Percentiles rank a stretch among this genome's conserved stretches.
Evolutionary conservation across 2,888 invertebrate genomes (phyloP).

Genomic region (Deilephila elpenor): DNA sequence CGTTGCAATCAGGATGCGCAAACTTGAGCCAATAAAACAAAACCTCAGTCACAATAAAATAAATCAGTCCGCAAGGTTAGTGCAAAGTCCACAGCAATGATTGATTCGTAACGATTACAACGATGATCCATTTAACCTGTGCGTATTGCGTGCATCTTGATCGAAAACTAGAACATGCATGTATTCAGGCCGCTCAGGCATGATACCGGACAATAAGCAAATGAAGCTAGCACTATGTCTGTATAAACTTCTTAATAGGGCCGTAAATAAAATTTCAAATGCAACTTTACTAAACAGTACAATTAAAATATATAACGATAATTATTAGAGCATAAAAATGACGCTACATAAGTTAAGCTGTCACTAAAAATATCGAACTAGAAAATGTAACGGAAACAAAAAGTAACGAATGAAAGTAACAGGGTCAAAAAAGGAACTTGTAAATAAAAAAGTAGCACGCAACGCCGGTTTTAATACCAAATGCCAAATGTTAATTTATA

Average conservation of each 20-base stretch:
- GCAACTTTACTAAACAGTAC: background rate
- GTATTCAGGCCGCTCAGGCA: slow-evolving; percentile 36
- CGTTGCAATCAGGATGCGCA: background rate
- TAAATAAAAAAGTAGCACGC: background rate
- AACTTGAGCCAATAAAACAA: background rate
- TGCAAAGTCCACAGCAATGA: slow-evolving; percentile 33
- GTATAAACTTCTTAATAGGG: slow-evolving; percentile 24
- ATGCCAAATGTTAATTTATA: no score
- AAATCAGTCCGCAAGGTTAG: slow-evolving; percentile 27
- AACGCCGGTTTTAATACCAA: background rate
- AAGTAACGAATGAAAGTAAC: background rate
- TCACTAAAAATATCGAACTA: background rate
- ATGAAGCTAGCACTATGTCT: slow-evolving; percentile 48
- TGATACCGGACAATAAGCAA: slow-evolving; percentile 49
- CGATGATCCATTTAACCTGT: slow-evolving; percentile 55
- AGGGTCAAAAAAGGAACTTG: background rate
- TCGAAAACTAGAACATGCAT: slow-evolving; percentile 56
- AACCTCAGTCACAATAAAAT: slow-evolving; percentile 15
- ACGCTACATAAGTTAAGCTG: background rate
- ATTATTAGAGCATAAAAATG: background rate
- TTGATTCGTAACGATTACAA: slow-evolving; percentile 41
- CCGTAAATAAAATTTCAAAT: background rate
- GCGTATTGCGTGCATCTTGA: slow-evolving; percentile 56
- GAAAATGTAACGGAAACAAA: background rate
- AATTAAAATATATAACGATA: background rate